Conservation (phyloP, 2,888 invertebrate genomes). For the Trichogramma dendrolimi region DNA sequence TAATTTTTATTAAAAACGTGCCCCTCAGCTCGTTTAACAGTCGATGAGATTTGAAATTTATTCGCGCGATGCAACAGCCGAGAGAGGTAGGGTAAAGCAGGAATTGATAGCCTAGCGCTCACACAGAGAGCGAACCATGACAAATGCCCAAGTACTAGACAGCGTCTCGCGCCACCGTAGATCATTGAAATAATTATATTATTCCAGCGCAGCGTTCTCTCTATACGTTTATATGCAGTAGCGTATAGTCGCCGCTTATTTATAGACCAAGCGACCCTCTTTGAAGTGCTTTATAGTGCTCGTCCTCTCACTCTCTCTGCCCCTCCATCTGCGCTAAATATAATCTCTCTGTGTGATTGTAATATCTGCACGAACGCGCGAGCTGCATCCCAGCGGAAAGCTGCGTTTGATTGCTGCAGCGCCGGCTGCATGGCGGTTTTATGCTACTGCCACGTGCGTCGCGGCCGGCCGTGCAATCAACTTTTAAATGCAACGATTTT, state of each 20-base stretch:
- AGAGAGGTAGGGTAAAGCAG: slow-evolving; percentile 5
- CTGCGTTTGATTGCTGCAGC: not conserved
- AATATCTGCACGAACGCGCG: slow-evolving; percentile 6
- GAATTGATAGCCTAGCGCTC: slow-evolving; percentile 2
- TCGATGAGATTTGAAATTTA: not conserved
- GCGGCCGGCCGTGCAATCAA: no score
- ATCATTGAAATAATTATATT: slow-evolving; percentile 51
- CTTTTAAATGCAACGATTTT: no score
- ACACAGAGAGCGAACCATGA: slow-evolving; percentile 26
- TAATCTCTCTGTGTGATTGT: slow-evolving; percentile 22
- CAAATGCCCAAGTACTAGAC: slow-evolving; percentile 28
- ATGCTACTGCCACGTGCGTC: not conserved
- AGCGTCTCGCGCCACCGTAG: slow-evolving; percentile 37
- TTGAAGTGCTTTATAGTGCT: slow-evolving; percentile 18
- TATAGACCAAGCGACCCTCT: slow-evolving; percentile 12
- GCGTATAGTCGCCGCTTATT: slow-evolving; percentile 4
- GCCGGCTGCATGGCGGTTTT: not conserved
- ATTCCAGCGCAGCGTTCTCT: slow-evolving; percentile 26
- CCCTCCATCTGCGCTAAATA: slow-evolving; percentile 13
- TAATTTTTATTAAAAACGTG: no score
- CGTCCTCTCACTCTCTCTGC: not conserved
- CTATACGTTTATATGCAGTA: not conserved
- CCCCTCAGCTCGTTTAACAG: no score
- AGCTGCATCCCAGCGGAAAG: no score
- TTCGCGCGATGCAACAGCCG: slow-evolving; percentile 12